Evolutionary conservation across 2,888 invertebrate species (phyloP).

Genomic region (Rhodophaea formosa): DNA sequence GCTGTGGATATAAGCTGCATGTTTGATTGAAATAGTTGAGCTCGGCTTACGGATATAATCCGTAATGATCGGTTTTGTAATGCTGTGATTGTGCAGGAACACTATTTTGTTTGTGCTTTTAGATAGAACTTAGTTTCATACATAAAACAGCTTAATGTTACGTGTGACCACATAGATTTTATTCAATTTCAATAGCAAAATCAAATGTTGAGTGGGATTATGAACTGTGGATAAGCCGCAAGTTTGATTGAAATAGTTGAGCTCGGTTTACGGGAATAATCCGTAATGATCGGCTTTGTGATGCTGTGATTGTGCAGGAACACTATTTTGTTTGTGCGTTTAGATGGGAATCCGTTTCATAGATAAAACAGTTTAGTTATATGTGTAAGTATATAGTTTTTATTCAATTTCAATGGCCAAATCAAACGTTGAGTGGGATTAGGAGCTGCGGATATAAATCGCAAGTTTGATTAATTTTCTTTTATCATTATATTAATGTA

Average conservation of each 20-base stretch:
- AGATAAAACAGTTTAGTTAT: no score
- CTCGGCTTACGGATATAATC: background rate
- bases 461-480: slow-evolving; percentile 1
- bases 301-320: background rate
- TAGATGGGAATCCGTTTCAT: no score
- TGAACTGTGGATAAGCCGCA: background rate
- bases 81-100: background rate
- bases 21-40: slow-evolving; percentile 2
- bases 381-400: no score
- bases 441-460: background rate
- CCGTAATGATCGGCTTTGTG: background rate
- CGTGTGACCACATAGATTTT: no score
- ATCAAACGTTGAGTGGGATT: background rate
- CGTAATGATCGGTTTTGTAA: background rate
- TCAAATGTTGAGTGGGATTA: background rate
- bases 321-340: background rate
- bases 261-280: background rate
- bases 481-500: no score
- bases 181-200: background rate
- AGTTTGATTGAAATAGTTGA: slow-evolving; percentile 1
- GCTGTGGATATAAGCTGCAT: background rate
- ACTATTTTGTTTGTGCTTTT: background rate
- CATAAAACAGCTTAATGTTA: no score
- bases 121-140: no score
- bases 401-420: no score